Evolutionary conservation across 2,113 vertebrate species (phyloP).

Genomic region (Antechinus stuartii): DNA sequence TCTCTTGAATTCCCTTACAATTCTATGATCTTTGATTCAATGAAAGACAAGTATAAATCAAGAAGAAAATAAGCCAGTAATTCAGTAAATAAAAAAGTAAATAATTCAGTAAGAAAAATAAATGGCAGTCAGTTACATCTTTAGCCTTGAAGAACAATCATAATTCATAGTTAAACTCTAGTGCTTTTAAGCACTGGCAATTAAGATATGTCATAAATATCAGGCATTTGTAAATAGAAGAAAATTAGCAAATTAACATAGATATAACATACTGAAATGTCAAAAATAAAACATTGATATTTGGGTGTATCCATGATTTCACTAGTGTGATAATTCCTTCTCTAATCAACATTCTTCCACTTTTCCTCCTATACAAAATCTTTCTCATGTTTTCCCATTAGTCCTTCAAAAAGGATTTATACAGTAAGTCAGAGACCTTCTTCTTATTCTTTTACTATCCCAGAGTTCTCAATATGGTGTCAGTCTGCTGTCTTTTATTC

Average conservation of each 20-base stretch:
- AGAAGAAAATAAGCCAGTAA: not conserved
- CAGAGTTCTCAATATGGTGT: not conserved
- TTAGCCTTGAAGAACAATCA: not conserved
- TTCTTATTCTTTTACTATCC: not conserved
- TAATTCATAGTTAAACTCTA: constrained; percentile 4
- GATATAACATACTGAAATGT: not conserved
- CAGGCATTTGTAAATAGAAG: constrained; percentile 2
- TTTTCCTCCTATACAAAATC: not conserved
- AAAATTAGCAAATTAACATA: constrained; percentile 18
- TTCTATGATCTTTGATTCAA: not conserved
- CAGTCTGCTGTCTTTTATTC: not conserved
- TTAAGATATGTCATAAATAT: constrained; percentile 11
- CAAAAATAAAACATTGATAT: not conserved
- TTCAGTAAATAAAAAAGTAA: no score
- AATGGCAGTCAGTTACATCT: not conserved
- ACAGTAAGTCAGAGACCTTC: not conserved
- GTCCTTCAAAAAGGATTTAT: not conserved
- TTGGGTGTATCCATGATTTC: not conserved
- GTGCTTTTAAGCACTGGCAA: not conserved
- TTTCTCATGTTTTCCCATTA: not conserved
- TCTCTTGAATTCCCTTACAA: not conserved
- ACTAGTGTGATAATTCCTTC: not conserved
- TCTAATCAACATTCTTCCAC: not conserved
- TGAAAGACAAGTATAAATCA: constrained; percentile 18
- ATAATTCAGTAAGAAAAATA: not conserved